Percentiles rank a stretch among this genome's conserved stretches.
Evolutionary conservation across 2,888 invertebrate genomes (phyloP).

Genomic region (Leucoptera coffeella): DNA sequence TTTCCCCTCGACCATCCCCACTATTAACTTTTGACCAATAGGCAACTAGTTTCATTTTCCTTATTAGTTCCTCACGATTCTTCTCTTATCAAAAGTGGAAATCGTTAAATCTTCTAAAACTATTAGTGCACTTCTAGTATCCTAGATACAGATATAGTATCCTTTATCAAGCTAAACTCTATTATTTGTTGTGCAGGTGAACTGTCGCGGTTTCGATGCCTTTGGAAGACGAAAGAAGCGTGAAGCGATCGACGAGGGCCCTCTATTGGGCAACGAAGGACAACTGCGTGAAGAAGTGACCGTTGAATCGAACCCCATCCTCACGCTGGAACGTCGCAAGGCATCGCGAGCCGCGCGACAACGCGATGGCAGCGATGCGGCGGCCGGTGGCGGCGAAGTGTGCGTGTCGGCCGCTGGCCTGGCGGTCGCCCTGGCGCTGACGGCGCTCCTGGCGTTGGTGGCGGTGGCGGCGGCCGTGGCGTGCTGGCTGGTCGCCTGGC

Average conservation of each 20-base stretch:
- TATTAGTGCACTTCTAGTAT: no score
- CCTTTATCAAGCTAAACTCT: no score
- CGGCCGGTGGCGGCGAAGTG: conserved; percentile 70
- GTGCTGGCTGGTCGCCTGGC: conserved; percentile 92
- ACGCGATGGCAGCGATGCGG: conserved; percentile 61
- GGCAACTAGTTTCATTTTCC: no score
- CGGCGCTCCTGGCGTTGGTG: conserved; percentile 83
- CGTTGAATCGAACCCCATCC: conserved; percentile 85
- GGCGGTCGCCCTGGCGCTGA: conserved; percentile 86
- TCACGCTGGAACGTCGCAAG: conserved; percentile 82
- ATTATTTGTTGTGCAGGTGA: conserved; percentile 56
- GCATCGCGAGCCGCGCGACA: conserved; percentile 70
- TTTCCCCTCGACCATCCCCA: no score
- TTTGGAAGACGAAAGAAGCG: conserved; percentile 75
- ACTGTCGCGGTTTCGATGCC: conserved; percentile 86
- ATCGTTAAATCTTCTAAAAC: no score
- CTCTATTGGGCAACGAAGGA: conserved; percentile 64
- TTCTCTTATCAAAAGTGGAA: no score
- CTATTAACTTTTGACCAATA: not conserved
- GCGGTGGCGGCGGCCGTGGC: conserved; percentile 92
- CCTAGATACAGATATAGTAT: not conserved
- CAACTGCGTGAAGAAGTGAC: conserved; percentile 89
- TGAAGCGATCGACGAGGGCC: conserved; percentile 43
- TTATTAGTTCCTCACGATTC: no score
- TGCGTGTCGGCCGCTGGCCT: conserved; percentile 92